Conservation (phyloP, 2,888 invertebrate species). For the Xestoiulus laeticollis region DNA sequence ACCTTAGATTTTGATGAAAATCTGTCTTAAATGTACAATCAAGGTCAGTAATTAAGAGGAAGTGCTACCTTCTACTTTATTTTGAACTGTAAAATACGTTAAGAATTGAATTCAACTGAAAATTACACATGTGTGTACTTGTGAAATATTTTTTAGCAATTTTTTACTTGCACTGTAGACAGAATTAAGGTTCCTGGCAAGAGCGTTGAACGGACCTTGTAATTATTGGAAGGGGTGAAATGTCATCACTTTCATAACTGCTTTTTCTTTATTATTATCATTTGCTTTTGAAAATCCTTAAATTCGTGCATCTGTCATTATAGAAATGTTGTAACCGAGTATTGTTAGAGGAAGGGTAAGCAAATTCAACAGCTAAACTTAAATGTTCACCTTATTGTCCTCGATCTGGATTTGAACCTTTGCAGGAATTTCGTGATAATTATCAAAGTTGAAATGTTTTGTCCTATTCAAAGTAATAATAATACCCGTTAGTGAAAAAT, state of each 20-base stretch:
- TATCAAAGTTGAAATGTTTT: not conserved
- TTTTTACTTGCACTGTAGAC: not conserved
- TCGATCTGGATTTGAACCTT: not conserved
- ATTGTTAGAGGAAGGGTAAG: constrained; percentile 6
- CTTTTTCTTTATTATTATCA: not conserved
- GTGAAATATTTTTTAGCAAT: not conserved
- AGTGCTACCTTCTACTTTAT: not conserved
- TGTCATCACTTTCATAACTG: constrained; percentile 15
- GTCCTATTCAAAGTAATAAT: not conserved
- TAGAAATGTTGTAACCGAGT: not conserved
- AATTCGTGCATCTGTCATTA: not conserved
- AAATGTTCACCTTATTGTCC: not conserved
- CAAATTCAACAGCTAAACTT: not conserved
- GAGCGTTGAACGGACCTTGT: not conserved
- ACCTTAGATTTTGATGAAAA: too few relatives aligned
- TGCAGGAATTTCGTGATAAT: not conserved
- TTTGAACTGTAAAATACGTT: not conserved
- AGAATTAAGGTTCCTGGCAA: not conserved
- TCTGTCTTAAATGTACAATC: too few relatives aligned
- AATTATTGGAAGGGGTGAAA: not conserved
- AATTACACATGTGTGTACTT: not conserved
- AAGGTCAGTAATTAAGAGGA: not conserved
- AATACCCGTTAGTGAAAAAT: not conserved
- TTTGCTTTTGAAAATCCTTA: not conserved
- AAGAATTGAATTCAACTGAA: not conserved